These are phyloP conservation scores for Sesamia nonagrioides DNA, from an alignment of 1,140 invertebrate genomes.

Conservation along the genomic window DNA sequence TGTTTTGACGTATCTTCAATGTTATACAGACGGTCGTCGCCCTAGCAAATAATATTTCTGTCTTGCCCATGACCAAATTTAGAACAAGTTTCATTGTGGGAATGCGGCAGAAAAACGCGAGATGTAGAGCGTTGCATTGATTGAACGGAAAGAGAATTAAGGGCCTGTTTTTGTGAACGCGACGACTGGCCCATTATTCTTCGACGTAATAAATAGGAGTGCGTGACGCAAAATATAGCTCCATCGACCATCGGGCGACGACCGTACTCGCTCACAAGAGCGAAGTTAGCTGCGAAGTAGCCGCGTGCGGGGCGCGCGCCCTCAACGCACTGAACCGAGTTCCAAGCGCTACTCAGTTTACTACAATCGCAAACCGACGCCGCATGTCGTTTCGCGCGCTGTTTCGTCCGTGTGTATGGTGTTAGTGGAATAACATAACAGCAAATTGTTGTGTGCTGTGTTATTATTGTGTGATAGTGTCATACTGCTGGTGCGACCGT, in stretches of 20 bases:
- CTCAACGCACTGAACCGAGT: slow-evolving; percentile 76
- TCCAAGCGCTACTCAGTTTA: slow-evolving; percentile 83
- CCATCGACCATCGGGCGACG: slow-evolving; percentile 81
- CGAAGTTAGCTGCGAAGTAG: slow-evolving; percentile 74
- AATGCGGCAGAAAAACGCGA: slow-evolving; percentile 46
- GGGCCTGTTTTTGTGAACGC: slow-evolving; percentile 56
- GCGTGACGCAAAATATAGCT: slow-evolving; percentile 78
- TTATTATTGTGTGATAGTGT: slow-evolving; percentile 79
- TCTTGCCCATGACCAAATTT: slow-evolving; percentile 62
- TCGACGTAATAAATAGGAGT: slow-evolving; percentile 76
- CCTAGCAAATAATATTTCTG: slow-evolving; percentile 70
- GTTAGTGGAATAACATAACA: slow-evolving; percentile 85
- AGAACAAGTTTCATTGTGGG: slow-evolving; percentile 61
- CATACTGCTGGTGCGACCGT: slow-evolving; percentile 70
- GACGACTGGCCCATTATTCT: slow-evolving; percentile 59
- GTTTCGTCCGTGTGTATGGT: slow-evolving; percentile 80
- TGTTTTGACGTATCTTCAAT: slow-evolving; percentile 59
- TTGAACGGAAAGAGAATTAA: slow-evolving; percentile 50
- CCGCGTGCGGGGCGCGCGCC: slow-evolving; percentile 68
- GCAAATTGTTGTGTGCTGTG: slow-evolving; percentile 82
- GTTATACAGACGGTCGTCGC: slow-evolving; percentile 64
- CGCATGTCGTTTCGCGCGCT: slow-evolving; percentile 77
- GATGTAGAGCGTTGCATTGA: slow-evolving; percentile 22
- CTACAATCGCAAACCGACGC: slow-evolving; percentile 73
- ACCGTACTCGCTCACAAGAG: slow-evolving; percentile 69